Conservation (phyloP, 2,888 invertebrate genomes). For the Lasiommata megera region DNA sequence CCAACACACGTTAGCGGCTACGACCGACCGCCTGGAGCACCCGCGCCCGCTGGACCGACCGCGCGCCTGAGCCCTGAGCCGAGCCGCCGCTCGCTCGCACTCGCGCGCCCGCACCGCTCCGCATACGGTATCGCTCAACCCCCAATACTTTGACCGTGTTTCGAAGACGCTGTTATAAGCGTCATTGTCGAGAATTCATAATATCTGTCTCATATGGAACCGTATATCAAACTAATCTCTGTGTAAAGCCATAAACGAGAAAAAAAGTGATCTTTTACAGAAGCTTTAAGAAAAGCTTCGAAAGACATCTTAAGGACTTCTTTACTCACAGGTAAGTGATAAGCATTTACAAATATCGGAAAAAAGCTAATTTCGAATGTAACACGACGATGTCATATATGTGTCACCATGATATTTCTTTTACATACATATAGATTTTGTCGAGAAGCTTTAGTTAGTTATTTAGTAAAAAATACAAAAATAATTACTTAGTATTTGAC, state of each 20-base stretch:
- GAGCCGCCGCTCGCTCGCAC: slow-evolving; percentile 36
- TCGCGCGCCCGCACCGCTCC: slow-evolving; percentile 38
- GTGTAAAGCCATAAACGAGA: too few relatives aligned
- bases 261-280: too few relatives aligned
- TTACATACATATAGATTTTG: too few relatives aligned
- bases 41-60: slow-evolving; percentile 49
- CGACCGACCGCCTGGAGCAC: slow-evolving; percentile 62
- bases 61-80: slow-evolving; percentile 44
- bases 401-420: too few relatives aligned
- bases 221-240: not conserved
- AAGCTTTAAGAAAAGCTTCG: too few relatives aligned
- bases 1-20: slow-evolving; percentile 52
- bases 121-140: not conserved
- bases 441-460: too few relatives aligned
- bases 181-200: not conserved
- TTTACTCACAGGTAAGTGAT: too few relatives aligned
- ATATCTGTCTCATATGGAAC: not conserved
- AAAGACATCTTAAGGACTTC: too few relatives aligned
- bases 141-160: not conserved
- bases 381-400: too few relatives aligned
- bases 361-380: too few relatives aligned
- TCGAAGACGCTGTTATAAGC: not conserved
- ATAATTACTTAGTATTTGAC: not conserved
- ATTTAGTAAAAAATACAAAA: too few relatives aligned
- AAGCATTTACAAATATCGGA: too few relatives aligned